Percentiles rank a stretch among this genome's conserved stretches.
Evolutionary conservation across 2,113 vertebrate genomes (phyloP).

Genomic region (Calonectris borealis): DNA sequence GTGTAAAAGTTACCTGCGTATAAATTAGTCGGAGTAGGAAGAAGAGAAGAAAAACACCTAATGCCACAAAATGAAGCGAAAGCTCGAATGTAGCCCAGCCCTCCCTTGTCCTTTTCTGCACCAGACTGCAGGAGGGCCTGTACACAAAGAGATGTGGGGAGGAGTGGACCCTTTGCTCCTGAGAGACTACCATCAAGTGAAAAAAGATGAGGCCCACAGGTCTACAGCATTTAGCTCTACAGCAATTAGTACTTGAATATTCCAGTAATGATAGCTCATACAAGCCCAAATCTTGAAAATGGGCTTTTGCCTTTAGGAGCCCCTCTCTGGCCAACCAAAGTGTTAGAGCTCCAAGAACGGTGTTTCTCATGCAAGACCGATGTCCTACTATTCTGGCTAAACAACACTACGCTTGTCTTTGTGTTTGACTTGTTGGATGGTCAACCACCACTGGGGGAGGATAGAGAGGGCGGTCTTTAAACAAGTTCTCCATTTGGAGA

Average conservation of each 20-base stretch:
- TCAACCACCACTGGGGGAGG: accelerated
- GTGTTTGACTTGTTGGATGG: not conserved
- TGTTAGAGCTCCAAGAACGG: accelerated
- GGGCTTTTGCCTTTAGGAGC: not conserved
- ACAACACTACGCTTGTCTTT: not conserved
- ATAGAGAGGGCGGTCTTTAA: not conserved
- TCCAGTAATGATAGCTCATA: not conserved
- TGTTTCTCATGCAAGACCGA: not conserved
- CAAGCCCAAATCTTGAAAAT: not conserved
- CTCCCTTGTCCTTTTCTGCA: not conserved
- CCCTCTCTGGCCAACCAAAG: not conserved
- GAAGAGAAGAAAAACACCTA: not conserved
- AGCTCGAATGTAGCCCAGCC: not conserved
- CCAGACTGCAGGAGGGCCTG: not conserved
- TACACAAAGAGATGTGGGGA: not conserved
- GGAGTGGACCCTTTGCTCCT: not conserved
- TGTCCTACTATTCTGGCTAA: not conserved
- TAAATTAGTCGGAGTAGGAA: not conserved
- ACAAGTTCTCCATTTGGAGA: not conserved
- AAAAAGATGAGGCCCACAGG: not conserved
- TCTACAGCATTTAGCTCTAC: not conserved
- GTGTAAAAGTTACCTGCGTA: not conserved
- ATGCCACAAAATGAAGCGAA: not conserved
- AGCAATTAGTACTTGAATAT: not conserved
- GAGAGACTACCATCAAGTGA: not conserved